Base-by-base conservation (phyloP, 2,797 vertebrate species). In the Cacajao melanocephalus region DNA sequence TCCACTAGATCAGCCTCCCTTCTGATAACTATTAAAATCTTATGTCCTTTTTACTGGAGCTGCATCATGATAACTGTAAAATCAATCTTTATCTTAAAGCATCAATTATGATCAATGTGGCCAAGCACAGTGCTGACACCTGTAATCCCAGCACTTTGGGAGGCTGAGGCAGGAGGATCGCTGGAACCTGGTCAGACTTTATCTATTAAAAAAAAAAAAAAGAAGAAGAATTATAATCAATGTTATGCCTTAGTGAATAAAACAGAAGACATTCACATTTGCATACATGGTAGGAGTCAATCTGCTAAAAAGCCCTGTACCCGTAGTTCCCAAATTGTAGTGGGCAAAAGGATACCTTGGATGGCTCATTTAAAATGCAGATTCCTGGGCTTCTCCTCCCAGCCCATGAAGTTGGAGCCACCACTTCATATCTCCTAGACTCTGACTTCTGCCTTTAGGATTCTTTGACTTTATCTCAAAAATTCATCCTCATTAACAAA, bases 241-340 rank as follows among this genome's bases (percentile, higher is more conserved):
- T 52, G 75, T 24, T 95, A 67, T 8, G 33, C 33, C 72, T 91
- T 88, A 76, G 48, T 91, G 73, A 87, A 24, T 79, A 61, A 75
- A 75, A 86, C 61, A 94, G 81, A 94, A 80, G 86, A 26, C 30
- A 24, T 72, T 91, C 83, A 72, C 46, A 50, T 58, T 26, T 96
- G 72, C 33, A 50, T 52, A 58, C 11, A 0, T 17, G 5, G 30
- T 30, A n/a, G 26, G 57, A 73, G 39, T 75, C 41, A 55, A 57
- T 80, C 46, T 91, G 46, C 75, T 10, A 7, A 48, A 81, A 26
- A 82, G 26, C 33, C 44, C 14, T 13, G 41, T 6, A 15, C 4
- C 14, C 30, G 41, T 0, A 1, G 11, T 89, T 90, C 86, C 96
- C 52, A 79, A 41, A 93, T 39, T 61, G 20, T 10, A 28, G 33